These are phyloP conservation scores for Lissonota sp. DNA, from an alignment of 2,888 invertebrate species.

Conservation along the genomic window DNA sequence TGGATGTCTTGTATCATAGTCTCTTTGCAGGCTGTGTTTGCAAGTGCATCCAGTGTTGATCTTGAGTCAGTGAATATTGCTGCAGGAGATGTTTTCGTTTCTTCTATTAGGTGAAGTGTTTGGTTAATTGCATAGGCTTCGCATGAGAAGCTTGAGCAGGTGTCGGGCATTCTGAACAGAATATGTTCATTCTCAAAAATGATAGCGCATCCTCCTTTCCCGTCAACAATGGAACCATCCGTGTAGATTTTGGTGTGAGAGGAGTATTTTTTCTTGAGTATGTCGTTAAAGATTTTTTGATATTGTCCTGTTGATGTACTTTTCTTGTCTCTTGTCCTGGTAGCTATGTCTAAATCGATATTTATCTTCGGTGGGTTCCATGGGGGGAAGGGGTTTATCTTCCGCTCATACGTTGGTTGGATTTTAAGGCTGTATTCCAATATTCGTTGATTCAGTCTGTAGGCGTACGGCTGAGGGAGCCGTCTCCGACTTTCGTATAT, in stretches of 20 bases:
- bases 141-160: constrained; percentile 27
- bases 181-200: constrained; percentile 3
- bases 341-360: background rate
- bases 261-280: background rate
- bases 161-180: constrained; percentile 10
- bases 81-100: background rate
- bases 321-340: constrained; percentile 11
- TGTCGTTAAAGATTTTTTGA: background rate
- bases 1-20: too few species aligned
- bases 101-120: background rate
- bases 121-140: constrained; percentile 43
- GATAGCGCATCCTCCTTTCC: constrained; percentile 32
- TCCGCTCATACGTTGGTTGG: background rate
- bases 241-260: constrained; percentile 25
- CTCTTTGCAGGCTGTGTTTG: background rate
- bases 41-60: constrained; percentile 7
- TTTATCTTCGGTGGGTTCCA: background rate
- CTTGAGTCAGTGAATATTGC: constrained; percentile 32
- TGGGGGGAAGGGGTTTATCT: background rate
- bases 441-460: background rate
- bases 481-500: background rate
- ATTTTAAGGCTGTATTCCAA: background rate
- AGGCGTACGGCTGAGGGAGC: background rate
- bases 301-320: constrained; percentile 10
- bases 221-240: constrained; percentile 37